Evolutionary conservation across 2,113 vertebrate species (phyloP), one percentile per base, ranked within the genome.

Genomic region (Ornithorhynchus anatinus): DNA sequence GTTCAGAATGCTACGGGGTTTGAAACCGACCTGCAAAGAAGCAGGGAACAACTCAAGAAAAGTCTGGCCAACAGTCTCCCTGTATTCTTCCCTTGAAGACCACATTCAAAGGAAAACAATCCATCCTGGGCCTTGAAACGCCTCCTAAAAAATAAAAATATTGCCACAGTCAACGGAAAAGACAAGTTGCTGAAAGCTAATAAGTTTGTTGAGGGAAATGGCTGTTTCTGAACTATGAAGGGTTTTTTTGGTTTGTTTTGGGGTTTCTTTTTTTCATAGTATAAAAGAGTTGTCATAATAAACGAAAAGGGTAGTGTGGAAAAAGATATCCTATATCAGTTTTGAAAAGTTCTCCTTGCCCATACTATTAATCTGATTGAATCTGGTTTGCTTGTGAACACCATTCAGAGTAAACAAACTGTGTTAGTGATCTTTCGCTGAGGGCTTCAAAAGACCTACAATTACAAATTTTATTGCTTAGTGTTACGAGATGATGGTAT

Each of bases 401-500:
- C 47, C 52, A n/a, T 75, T 85, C 44, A 83, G 36, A 75, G 64
- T 88, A 91, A 92, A 89, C 88, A 92, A 92, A 87, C 64, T 37
- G 14, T 72, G 59, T 19, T 62, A 80, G 61, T 77, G 69, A 89
- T 76, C 62, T 80, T 89, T 79, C 80, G 72, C 53, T 62, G 65
- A 72, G 62, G 45, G 66, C 85, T 90, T 87, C 89, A 89, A 89
- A 91, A 88, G 86, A 80, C 72, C 54, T 69, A 81, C 72, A 89
- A 91, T 84, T 87, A 82, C 75, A 86, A 89, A 84, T 88, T 92
- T 92, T 92, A 92, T 91, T 89, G 87, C 86, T 88, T 76, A 74
- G 71, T 77, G 75, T 88, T 89, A 79, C 84, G 86, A 86, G 80
- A 90, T 86, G 86, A 91, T 88, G 72, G 87, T 90, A 88, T 89